Conservation (phyloP, 2,888 invertebrate genomes). For the Drosophila setosimentum region DNA sequence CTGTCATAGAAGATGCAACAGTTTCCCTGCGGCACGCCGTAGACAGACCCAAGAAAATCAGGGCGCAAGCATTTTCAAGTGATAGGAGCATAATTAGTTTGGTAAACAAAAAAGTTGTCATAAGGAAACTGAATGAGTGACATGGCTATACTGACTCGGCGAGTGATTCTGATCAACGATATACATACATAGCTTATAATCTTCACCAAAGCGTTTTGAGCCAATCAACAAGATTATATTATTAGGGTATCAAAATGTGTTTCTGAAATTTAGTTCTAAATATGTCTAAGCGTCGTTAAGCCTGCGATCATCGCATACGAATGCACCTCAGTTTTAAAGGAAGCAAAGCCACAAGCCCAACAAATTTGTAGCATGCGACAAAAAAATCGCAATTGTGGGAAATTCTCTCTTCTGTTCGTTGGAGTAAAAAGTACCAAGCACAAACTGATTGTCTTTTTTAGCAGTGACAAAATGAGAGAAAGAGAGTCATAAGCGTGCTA, state of each 20-base stretch:
- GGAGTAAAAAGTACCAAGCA: conserved; percentile 44
- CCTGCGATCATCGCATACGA: conserved; percentile 7
- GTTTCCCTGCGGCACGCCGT: neutral
- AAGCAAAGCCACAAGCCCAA: neutral
- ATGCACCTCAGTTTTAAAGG: neutral
- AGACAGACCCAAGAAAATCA: neutral
- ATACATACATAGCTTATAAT: neutral
- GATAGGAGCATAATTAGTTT: neutral
- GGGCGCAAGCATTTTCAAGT: neutral
- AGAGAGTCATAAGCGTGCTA: neutral
- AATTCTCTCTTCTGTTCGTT: conserved; percentile 37
- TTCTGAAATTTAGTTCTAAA: neutral
- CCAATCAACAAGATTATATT: neutral
- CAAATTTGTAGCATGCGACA: conserved; percentile 43
- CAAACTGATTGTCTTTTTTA: conserved; percentile 27
- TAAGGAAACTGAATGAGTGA: neutral
- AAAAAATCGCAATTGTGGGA: conserved; percentile 24
- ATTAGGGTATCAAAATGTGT: neutral
- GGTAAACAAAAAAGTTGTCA: neutral
- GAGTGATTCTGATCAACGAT: neutral
- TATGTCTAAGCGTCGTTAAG: neutral
- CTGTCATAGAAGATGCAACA: neutral
- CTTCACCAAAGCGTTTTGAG: neutral
- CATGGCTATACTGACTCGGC: neutral
- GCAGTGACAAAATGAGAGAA: neutral